Percentiles rank a stretch among this genome's conserved stretches.
Evolutionary conservation across 2,888 invertebrate genomes (phyloP).

Genomic region (Choristoneura rosaceana): DNA sequence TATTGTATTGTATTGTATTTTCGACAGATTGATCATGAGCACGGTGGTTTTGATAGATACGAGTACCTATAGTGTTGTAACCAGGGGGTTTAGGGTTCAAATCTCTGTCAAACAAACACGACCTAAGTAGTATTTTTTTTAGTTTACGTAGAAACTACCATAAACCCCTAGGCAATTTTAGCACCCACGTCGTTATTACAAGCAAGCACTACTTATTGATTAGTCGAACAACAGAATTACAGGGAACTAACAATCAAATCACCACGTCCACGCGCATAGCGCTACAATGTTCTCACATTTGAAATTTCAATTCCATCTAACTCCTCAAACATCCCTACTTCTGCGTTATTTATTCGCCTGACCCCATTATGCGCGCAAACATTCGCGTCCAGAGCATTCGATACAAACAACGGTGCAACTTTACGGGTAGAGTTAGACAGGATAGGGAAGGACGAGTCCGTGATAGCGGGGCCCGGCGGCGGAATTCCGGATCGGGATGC

Average conservation of each 20-base stretch:
- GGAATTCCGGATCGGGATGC: constrained; percentile 71
- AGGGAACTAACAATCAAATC: neutral
- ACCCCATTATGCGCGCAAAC: constrained; percentile 33
- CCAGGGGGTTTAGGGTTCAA: too few relatives aligned
- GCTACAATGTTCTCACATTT: neutral
- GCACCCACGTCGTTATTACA: too few relatives aligned
- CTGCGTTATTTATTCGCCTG: constrained; percentile 20
- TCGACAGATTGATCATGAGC: too few relatives aligned
- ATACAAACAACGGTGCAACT: constrained; percentile 30
- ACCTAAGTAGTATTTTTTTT: too few relatives aligned
- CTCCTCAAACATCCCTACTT: constrained; percentile 7
- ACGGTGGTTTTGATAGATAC: too few relatives aligned
- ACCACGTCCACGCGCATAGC: neutral
- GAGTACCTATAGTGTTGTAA: too few relatives aligned
- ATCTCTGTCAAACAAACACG: too few relatives aligned
- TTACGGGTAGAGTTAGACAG: constrained; percentile 49
- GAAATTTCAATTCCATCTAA: neutral
- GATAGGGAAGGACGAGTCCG: constrained; percentile 62
- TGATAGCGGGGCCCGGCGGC: constrained; percentile 61
- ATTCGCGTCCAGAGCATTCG: constrained; percentile 18
- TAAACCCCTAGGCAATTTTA: too few relatives aligned
- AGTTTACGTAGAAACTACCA: too few relatives aligned
- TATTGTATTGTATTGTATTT: too few relatives aligned
- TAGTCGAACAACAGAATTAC: neutral
- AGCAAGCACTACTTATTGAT: too few relatives aligned